phyloP scores from a whole-genome alignment of 2,797 vertebrate genomes.

The Tenualosa ilisha region DNA sequence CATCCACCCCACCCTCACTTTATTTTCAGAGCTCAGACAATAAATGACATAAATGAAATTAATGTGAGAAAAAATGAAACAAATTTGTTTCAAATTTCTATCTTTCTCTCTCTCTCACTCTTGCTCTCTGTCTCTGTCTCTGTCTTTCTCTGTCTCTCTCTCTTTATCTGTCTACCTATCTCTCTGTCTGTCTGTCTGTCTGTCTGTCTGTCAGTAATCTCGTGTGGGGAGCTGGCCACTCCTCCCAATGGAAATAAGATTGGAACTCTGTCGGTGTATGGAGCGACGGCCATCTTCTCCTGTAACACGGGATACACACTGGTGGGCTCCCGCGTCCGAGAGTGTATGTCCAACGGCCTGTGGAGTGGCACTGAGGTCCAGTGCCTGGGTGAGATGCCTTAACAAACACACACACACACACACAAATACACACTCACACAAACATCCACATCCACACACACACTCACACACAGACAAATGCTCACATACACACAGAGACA shows the following conservation, averaged over 20 bases:
- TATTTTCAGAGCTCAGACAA: no score
- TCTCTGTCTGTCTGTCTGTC: no score
- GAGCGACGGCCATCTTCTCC: conserved; percentile 97
- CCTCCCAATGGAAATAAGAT: conserved; percentile 96
- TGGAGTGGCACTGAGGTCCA: conserved; percentile 95
- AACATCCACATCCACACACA: background rate
- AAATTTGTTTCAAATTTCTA: no score
- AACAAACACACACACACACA: background rate
- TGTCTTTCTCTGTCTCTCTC: no score
- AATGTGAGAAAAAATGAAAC: no score
- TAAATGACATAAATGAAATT: no score
- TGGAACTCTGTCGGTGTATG: conserved; percentile 89
- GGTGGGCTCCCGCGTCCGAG: conserved; percentile 92
- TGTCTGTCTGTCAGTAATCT: conserved; percentile 86
- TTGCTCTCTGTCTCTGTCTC: no score
- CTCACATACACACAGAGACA: background rate
- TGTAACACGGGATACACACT: conserved; percentile 97
- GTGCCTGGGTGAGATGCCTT: conserved; percentile 83
- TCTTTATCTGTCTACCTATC: no score
- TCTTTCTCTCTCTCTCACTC: no score
- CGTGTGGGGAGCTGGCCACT: conserved; percentile 90
- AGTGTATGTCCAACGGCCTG: conserved; percentile 96
- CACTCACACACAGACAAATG: background rate
- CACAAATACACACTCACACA: no score
- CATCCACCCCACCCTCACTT: no score